Percentiles rank a stretch among this genome's conserved stretches.
phyloP scores from a whole-genome alignment of 2,797 vertebrate genomes.

The Bovichtus variegatus region DNA sequence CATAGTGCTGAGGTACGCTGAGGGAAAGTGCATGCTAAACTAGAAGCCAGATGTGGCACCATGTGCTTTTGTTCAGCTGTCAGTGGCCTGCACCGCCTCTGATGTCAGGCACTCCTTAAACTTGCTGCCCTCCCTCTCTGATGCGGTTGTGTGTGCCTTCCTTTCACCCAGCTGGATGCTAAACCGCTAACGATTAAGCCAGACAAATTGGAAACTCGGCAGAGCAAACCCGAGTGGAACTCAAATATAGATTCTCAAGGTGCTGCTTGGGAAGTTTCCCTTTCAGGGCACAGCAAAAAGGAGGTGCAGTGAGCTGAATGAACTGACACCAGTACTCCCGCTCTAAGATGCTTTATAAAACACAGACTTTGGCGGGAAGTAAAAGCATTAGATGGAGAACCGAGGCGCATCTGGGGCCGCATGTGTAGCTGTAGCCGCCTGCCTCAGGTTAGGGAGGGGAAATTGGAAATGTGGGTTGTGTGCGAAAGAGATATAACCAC shows the following conservation, averaged over 20 bases:
- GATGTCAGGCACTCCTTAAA: conserved; percentile 78
- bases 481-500: conserved; percentile 35
- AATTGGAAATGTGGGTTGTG: conserved; percentile 63
- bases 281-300: neutral
- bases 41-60: conserved; percentile 81
- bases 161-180: conserved; percentile 64
- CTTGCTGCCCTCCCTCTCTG: conserved; percentile 69
- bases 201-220: conserved; percentile 66
- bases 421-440: conserved; percentile 26
- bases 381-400: conserved; percentile 30
- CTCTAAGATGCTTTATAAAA: conserved; percentile 22
- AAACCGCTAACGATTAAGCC: conserved; percentile 56
- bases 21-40: conserved; percentile 68
- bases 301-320: conserved; percentile 11
- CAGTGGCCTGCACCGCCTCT: conserved; percentile 70
- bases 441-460: conserved; percentile 57
- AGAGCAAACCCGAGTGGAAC: conserved; percentile 11
- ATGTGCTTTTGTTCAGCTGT: conserved; percentile 81
- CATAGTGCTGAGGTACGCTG: conserved; percentile 63
- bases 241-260: conserved; percentile 36
- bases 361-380: conserved; percentile 38
- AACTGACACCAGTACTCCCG: neutral
- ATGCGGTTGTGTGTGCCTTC: conserved; percentile 71
- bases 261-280: conserved; percentile 13
- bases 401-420: conserved; percentile 43